phyloP scores from a whole-genome alignment of 2,888 invertebrate species.

The Autographa gamma region DNA sequence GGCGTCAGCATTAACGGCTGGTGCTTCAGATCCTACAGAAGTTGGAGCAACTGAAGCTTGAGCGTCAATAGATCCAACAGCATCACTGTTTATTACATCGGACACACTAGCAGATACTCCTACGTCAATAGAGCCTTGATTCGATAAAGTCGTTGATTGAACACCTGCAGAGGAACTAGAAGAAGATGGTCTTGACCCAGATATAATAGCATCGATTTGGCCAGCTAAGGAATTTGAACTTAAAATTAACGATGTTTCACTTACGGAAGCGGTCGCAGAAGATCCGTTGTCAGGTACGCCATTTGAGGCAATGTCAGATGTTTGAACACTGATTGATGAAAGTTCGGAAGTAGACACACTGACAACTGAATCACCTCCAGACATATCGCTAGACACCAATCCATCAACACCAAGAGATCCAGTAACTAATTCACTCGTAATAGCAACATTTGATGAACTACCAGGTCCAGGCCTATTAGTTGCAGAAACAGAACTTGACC shows the following conservation, averaged over 20 bases:
- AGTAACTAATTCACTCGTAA: constrained; percentile 2
- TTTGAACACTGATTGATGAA: background rate
- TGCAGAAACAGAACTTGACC: constrained; percentile 10
- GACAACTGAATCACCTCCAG: background rate
- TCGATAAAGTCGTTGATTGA: background rate
- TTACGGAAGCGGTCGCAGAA: background rate
- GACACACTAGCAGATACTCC: constrained; percentile 15
- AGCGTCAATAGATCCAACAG: background rate
- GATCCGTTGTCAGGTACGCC: background rate
- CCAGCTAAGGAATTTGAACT: constrained; percentile 7
- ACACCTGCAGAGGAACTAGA: background rate
- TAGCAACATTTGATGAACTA: background rate
- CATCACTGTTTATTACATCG: background rate
- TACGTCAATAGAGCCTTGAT: background rate
- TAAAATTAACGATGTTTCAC: constrained; percentile 1
- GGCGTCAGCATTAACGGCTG: no score
- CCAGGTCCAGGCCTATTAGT: background rate
- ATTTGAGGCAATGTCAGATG: background rate
- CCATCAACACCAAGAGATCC: background rate
- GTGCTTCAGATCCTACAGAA: background rate
- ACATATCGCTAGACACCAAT: background rate
- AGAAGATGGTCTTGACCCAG: constrained; percentile 21
- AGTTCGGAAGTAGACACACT: background rate
- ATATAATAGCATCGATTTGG: background rate
- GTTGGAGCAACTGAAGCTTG: background rate